Base-by-base conservation (phyloP, 1,140 invertebrate genomes). In the Choristoneura fumiferana region DNA sequence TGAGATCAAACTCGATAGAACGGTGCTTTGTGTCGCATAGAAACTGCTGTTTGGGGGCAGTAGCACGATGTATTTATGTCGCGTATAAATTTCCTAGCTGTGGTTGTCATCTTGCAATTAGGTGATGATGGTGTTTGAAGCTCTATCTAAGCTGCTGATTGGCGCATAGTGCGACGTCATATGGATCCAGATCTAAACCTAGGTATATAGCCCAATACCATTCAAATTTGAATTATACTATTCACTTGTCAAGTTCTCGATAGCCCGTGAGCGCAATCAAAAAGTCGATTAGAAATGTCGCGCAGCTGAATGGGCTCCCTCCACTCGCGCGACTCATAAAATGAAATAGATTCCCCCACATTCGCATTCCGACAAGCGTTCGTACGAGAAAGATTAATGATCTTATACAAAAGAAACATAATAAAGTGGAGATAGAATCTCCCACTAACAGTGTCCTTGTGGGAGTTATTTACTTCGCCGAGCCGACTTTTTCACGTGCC, bases 381-480 rank as follows among this genome's bases (percentile, higher is more conserved):
- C 85, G 82, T 84, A 85, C 82, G 82, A 87, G 84, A 88, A 88
- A 88, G 85, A 88, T 88, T 88, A 88, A 88, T 88, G 85, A 87
- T 88, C 85, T 52, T 52, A 58, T 58, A 85, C 84, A 88, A 88
- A 88, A 88, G 85, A 87, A 88, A 88, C 85, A 88, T 87, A 88
- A 88, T 88, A 88, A 88, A 88, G 82, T 81, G 78, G 79, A 88
- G 82, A 88, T 88, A 87, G 79, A 83, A 88, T 88, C 85, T 87
- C 67, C 85, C 81, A 85, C 82, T 88, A 85, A 85, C 85, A 82
- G 83, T 84, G 82, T 88, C 85, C 84, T 88, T 88, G 85, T 69
- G 84, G 83, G 83, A 86, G 78, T 84, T 85, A 87, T 85, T 88
- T 85, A 83, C 82, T 87, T 69, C 76, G 69, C 62, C 59, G 69